A percentile compares a stretch with the other conserved stretches of the same genome.
Evolutionary conservation across 2,888 invertebrate genomes (phyloP).

Genomic region (Galeopsomyia nigrocyanea): DNA sequence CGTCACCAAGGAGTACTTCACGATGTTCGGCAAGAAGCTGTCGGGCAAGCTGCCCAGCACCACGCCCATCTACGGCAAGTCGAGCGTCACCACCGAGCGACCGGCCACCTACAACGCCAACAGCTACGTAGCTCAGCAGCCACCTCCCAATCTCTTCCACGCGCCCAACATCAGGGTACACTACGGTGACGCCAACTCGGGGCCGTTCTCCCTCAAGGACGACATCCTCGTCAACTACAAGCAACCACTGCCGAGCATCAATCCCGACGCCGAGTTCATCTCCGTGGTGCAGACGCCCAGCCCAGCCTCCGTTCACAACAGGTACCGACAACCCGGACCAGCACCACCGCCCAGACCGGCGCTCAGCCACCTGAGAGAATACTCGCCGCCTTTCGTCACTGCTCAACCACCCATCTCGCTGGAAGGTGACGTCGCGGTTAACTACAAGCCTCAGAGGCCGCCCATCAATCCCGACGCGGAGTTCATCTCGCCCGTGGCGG

Average conservation of each 20-base stretch:
- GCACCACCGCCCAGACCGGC: slow-evolving; percentile 39
- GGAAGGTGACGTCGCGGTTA: slow-evolving; percentile 72
- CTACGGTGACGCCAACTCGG: slow-evolving; percentile 69
- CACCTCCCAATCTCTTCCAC: slow-evolving; percentile 48
- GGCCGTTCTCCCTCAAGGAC: slow-evolving; percentile 72
- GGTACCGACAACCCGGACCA: slow-evolving; percentile 23
- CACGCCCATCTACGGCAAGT: slow-evolving; percentile 63
- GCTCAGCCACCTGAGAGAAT: slow-evolving; percentile 49
- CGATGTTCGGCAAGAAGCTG: slow-evolving; percentile 80
- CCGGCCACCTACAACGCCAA: slow-evolving; percentile 52
- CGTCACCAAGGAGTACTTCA: slow-evolving; percentile 81
- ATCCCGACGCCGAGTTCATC: slow-evolving; percentile 78
- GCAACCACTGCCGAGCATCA: slow-evolving; percentile 76
- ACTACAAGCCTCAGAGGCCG: slow-evolving; percentile 74
- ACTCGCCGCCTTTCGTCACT: slow-evolving; percentile 20
- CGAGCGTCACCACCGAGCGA: slow-evolving; percentile 60
- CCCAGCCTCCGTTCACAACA: slow-evolving; percentile 53
- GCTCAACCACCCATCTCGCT: slow-evolving; percentile 58
- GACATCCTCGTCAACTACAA: slow-evolving; percentile 82
- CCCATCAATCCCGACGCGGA: slow-evolving; percentile 75
- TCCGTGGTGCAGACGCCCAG: slow-evolving; percentile 65
- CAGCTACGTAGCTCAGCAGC: slow-evolving; percentile 47
- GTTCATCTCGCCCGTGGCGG: slow-evolving; percentile 68
- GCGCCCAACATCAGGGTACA: slow-evolving; percentile 71
- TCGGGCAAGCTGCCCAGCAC: slow-evolving; percentile 70